Evolutionary conservation across 1,140 invertebrate genomes (phyloP).

Genomic region (Calliphora vicina): DNA sequence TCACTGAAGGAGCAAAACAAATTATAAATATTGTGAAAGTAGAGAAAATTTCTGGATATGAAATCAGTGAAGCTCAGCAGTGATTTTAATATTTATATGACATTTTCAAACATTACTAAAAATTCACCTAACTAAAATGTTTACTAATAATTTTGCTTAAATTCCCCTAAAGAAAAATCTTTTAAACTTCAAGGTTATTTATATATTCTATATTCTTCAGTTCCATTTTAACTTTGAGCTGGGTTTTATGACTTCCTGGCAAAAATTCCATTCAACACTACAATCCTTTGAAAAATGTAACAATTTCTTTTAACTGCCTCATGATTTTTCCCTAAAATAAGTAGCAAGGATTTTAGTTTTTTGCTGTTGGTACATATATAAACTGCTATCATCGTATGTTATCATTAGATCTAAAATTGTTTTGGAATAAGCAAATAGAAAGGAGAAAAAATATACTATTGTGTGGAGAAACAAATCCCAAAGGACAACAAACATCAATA

Average conservation of each 20-base stretch:
- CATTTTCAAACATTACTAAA: too few species aligned
- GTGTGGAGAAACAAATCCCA: background rate
- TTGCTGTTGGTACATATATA: background rate
- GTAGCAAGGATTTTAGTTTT: too few species aligned
- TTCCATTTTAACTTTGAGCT: background rate
- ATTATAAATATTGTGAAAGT: too few species aligned
- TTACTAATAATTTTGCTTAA: too few species aligned
- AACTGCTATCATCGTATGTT: constrained; percentile 18
- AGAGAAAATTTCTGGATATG: too few species aligned
- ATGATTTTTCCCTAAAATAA: too few species aligned
- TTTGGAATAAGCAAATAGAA: background rate
- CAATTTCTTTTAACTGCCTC: background rate
- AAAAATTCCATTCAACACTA: background rate
- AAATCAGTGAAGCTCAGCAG: too few species aligned
- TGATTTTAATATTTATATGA: too few species aligned
- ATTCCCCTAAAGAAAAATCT: background rate
- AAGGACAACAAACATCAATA: background rate
- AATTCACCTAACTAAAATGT: too few species aligned
- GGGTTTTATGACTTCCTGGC: background rate
- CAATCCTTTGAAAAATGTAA: background rate
- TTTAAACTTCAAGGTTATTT: background rate
- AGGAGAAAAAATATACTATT: background rate
- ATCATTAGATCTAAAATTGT: constrained; percentile 20
- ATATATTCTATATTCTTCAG: background rate
- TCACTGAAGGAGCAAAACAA: too few species aligned